phyloP scores from a whole-genome alignment of 2,888 invertebrate genomes.

The Erebia aethiops region DNA sequence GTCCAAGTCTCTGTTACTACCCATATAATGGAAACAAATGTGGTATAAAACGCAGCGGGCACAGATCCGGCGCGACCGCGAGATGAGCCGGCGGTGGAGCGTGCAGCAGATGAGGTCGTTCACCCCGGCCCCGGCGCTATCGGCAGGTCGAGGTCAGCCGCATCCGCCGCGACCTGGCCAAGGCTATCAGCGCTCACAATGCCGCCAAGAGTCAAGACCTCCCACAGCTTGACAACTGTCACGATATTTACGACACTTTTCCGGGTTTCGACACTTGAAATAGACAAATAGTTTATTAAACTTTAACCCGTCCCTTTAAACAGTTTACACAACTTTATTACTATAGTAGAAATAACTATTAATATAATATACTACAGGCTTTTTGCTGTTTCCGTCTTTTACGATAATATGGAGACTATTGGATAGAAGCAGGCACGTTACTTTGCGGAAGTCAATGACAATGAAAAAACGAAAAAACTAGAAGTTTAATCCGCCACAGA shows the following conservation, averaged over 20 bases:
- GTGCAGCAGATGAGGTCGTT: background rate
- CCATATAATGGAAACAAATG: background rate
- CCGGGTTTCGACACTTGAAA: background rate
- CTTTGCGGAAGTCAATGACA: too few species aligned
- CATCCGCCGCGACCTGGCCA: slow-evolving; percentile 7
- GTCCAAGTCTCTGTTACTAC: background rate
- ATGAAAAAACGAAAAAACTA: too few species aligned
- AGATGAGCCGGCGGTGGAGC: background rate
- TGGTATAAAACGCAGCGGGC: background rate
- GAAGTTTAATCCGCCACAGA: too few species aligned
- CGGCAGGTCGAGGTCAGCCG: slow-evolving; percentile 2
- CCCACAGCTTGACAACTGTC: background rate
- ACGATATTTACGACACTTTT: background rate
- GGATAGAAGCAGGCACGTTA: too few species aligned
- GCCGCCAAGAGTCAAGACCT: background rate
- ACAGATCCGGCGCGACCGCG: background rate
- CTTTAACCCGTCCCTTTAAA: too few species aligned
- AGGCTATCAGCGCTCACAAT: background rate
- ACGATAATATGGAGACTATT: too few species aligned
- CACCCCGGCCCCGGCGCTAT: slow-evolving; percentile 3
- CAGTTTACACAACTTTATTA: too few species aligned
- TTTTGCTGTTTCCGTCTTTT: too few species aligned
- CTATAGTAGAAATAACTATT: too few species aligned
- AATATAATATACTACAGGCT: too few species aligned
- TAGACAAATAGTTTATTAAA: background rate